phyloP scores from a whole-genome alignment of 2,888 invertebrate species.

The Cabera pusaria region DNA sequence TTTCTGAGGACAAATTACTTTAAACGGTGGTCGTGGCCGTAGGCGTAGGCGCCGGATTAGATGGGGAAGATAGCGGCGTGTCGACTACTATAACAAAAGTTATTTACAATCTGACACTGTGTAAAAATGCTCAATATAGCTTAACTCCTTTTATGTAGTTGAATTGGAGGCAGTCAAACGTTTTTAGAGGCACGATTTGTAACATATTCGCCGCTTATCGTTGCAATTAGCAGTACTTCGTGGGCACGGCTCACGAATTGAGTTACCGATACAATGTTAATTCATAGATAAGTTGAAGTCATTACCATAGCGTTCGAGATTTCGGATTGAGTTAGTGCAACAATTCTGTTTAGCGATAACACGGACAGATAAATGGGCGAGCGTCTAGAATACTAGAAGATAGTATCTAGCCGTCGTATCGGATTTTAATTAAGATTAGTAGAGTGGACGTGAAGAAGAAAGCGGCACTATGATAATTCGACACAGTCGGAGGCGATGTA shows the following conservation, averaged over 20 bases:
- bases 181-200: slow-evolving; percentile 25
- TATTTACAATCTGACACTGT: slow-evolving; percentile 50
- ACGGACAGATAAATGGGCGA: slow-evolving; percentile 26
- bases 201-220: slow-evolving; percentile 29
- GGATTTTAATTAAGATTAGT: slow-evolving; percentile 37
- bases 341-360: slow-evolving; percentile 30
- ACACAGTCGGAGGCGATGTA: slow-evolving; percentile 47
- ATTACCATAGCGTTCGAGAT: slow-evolving; percentile 24
- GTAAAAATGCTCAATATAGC: slow-evolving; percentile 39
- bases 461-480: slow-evolving; percentile 41
- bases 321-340: slow-evolving; percentile 23
- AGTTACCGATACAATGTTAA: slow-evolving; percentile 28
- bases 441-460: slow-evolving; percentile 30
- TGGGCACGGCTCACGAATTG: slow-evolving; percentile 29
- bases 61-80: slow-evolving; percentile 58
- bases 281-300: slow-evolving; percentile 27
- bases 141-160: slow-evolving; percentile 26
- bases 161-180: slow-evolving; percentile 17
- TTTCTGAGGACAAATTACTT: slow-evolving; percentile 59
- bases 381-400: no score
- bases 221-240: slow-evolving; percentile 28
- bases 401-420: slow-evolving; percentile 24
- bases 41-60: slow-evolving; percentile 58
- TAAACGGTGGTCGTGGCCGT: slow-evolving; percentile 55
- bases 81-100: slow-evolving; percentile 57